Evolutionary conservation across 2,113 vertebrate species (phyloP).

Genomic region (Catharus bicknelli): DNA sequence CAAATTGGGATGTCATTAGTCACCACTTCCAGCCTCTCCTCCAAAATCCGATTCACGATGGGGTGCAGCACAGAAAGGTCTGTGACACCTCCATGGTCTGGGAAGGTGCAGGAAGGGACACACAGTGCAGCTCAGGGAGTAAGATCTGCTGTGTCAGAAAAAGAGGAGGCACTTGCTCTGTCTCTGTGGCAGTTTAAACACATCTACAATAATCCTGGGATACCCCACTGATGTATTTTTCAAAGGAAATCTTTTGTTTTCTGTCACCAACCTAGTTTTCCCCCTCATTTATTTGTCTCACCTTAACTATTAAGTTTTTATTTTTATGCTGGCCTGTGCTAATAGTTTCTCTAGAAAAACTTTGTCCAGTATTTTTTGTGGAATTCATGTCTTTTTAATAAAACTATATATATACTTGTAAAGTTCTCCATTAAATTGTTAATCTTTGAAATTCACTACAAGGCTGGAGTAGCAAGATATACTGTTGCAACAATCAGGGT

Average conservation of each 20-base stretch:
- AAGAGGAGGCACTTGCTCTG: accelerated
- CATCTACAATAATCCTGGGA: neutral
- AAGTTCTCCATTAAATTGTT: neutral
- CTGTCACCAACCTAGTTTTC: neutral
- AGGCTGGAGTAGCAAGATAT: neutral
- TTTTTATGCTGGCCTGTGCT: neutral
- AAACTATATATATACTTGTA: neutral
- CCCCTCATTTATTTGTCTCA: neutral
- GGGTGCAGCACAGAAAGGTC: neutral
- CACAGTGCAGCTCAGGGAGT: neutral
- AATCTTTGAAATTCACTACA: neutral
- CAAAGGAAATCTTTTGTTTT: neutral
- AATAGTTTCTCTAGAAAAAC: neutral
- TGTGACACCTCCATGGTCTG: accelerated
- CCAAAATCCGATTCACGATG: neutral
- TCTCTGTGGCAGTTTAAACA: neutral
- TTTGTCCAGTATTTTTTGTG: neutral
- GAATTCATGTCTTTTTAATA: neutral
- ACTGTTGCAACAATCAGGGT: neutral
- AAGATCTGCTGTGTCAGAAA: neutral
- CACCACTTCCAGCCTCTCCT: neutral
- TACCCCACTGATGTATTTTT: neutral
- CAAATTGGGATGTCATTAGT: neutral
- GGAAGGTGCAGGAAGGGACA: neutral
- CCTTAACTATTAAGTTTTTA: neutral